A percentile compares a stretch with the other conserved stretches of the same genome.
These are phyloP conservation scores for Vicugna pacos DNA, from an alignment of 2,113 vertebrate species.

Conservation along the genomic window DNA sequence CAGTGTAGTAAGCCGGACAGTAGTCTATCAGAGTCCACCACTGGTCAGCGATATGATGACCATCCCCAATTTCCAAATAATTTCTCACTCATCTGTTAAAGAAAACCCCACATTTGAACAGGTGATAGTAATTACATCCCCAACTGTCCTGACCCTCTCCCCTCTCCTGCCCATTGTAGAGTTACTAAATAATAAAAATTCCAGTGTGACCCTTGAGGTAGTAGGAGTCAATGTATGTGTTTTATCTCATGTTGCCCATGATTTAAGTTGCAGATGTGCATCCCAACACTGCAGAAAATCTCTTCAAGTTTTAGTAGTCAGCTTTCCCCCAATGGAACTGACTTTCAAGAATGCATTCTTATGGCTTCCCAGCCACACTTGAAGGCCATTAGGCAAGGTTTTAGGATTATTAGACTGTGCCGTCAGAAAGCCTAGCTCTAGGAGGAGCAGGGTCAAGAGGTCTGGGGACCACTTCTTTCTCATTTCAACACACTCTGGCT, in stretches of 20 bases:
- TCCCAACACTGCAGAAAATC: not conserved
- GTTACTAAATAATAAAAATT: not conserved
- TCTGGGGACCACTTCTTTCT: not conserved
- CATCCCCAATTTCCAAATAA: not conserved
- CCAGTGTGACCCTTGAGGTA: not conserved
- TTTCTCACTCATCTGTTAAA: not conserved
- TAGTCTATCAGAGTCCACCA: not conserved
- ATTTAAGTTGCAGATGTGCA: not conserved
- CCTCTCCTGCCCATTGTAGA: not conserved
- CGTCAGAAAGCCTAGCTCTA: not conserved
- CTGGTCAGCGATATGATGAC: not conserved
- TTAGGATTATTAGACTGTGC: not conserved
- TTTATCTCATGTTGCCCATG: not conserved
- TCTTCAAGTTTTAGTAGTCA: not conserved
- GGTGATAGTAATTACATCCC: not conserved
- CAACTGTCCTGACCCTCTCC: not conserved
- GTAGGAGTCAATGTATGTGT: not conserved
- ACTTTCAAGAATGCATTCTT: not conserved
- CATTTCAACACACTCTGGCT: not conserved
- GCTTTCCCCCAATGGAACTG: not conserved
- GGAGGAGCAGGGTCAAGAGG: not conserved
- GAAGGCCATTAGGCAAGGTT: not conserved
- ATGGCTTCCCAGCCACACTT: not conserved
- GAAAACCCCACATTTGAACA: not conserved
- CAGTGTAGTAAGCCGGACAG: not conserved